These are phyloP conservation scores for Drosophila ohnishii DNA, from an alignment of 1,140 invertebrate genomes.

Conservation along the genomic window DNA sequence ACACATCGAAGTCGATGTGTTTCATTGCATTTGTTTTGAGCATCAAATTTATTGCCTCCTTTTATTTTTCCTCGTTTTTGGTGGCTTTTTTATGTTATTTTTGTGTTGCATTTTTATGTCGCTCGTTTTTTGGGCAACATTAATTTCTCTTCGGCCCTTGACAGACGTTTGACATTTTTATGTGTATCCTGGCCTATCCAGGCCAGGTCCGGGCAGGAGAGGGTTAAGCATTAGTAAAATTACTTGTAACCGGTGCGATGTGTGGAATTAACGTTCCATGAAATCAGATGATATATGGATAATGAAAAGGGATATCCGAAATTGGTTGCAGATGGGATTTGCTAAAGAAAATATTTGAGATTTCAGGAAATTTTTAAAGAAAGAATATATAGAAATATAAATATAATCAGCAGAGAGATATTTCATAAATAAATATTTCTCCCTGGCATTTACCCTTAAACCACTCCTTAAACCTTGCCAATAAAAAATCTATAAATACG, in stretches of 20 bases:
- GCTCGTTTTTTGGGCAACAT: constrained; percentile 51
- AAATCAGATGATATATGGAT: constrained; percentile 67
- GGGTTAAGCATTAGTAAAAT: constrained; percentile 68
- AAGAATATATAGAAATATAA: too few species aligned
- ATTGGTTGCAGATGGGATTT: neutral
- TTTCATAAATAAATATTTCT: neutral
- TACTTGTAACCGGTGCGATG: constrained; percentile 56
- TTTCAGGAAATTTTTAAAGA: neutral
- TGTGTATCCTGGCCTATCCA: constrained; percentile 20
- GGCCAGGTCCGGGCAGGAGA: constrained; percentile 6
- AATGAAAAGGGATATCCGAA: constrained; percentile 14
- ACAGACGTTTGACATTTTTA: constrained; percentile 75
- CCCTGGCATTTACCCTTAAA: too few species aligned
- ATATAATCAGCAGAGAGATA: too few species aligned
- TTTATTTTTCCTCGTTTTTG: constrained; percentile 49
- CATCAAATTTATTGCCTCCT: constrained; percentile 64
- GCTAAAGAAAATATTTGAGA: neutral
- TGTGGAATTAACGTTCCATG: constrained; percentile 55
- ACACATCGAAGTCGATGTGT: constrained; percentile 4
- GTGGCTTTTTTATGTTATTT: constrained; percentile 72
- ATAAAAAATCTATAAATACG: neutral
- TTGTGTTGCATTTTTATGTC: constrained; percentile 75
- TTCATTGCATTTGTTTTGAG: constrained; percentile 43
- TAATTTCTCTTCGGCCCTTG: constrained; percentile 61
- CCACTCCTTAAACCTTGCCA: too few species aligned